Evolutionary conservation across 1,140 invertebrate genomes (phyloP), one percentile per base, ranked within the genome.

Genomic region (Musca vetustissima): DNA sequence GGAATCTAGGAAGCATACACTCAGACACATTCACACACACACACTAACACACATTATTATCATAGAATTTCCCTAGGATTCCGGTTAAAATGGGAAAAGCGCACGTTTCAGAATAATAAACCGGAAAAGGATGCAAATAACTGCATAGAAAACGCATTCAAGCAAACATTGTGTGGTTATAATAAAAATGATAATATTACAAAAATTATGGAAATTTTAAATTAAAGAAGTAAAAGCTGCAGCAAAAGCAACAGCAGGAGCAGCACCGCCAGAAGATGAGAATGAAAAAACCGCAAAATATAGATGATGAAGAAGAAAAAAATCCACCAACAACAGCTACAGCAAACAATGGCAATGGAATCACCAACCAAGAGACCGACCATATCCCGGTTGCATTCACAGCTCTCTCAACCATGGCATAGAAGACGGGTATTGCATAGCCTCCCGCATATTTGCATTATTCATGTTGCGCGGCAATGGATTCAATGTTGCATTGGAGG

Each of bases 191-290:
- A 61, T 61, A 61, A 36, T 61, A 61, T 36, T 61, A 36, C 57
- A 43, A 61, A 61, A 61, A 61, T 61, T 61, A 61, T 61, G 57
- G 17, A 61, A 61, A 61, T 61, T 61, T 61, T 61, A 61, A 61
- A 61, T 61, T 61, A 61, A 61, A 61, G 36, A 43, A 43, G 36
- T 9, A 43, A 13, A 28, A 9, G 36, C 6, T 9, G 36, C 57
- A 8, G 36, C 57, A 36, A 36, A 4, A 43, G 8, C 21, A 61
- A 36, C 11, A n/a, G 15, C 28, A 32, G 32, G n/a, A 32, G 24
- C 15, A 24, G 32, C n/a, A n/a, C n/a, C n/a, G n/a, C n/a, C n/a
- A n/a, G n/a, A n/a, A n/a, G n/a, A n/a, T n/a, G n/a, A 59, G 13
- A 24, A 28, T 28, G 28, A 55, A 55, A 55, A 22, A 55, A 55